Percentiles rank a stretch among this genome's conserved stretches.
These are phyloP conservation scores for Trinectes maculatus DNA, from an alignment of 2,113 vertebrate genomes.

Conservation along the genomic window DNA sequence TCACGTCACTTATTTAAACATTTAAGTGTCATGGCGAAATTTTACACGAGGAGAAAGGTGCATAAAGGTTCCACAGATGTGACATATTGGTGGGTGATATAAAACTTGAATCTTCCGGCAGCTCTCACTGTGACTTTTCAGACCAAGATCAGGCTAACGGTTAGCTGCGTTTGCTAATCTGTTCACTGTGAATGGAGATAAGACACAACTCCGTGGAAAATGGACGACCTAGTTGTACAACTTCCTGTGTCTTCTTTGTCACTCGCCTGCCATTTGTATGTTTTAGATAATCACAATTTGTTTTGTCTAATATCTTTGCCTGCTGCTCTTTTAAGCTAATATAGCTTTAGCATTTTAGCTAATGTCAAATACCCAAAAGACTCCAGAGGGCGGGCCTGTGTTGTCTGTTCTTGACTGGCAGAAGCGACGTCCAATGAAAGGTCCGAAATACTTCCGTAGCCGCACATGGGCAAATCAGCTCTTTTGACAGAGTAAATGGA, in stretches of 20 bases:
- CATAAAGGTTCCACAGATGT: background rate
- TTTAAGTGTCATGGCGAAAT: background rate
- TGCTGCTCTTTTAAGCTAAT: slow-evolving; percentile 29
- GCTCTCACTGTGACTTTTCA: slow-evolving; percentile 25
- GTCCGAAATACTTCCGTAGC: accelerated
- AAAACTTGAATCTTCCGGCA: background rate
- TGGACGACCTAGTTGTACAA: background rate
- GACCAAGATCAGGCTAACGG: slow-evolving; percentile 35
- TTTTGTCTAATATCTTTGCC: background rate
- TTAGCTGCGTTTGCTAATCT: slow-evolving; percentile 54
- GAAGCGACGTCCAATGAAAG: slow-evolving; percentile 15
- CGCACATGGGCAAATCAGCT: slow-evolving; percentile 32
- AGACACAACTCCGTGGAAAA: background rate
- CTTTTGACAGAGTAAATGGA: background rate
- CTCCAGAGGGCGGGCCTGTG: slow-evolving; percentile 11
- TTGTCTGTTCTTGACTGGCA: slow-evolving; percentile 1
- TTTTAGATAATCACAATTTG: background rate
- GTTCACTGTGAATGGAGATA: slow-evolving; percentile 41
- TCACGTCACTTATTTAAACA: background rate
- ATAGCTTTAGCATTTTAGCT: slow-evolving; percentile 61
- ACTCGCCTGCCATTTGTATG: background rate
- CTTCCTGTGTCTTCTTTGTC: background rate
- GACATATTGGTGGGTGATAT: background rate
- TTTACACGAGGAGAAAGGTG: background rate
- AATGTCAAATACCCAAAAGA: slow-evolving; percentile 42